Percentiles rank a stretch among this genome's conserved stretches.
These are phyloP conservation scores for Poecilobothrus nobilitatus DNA, from an alignment of 2,888 invertebrate species.

Conservation along the genomic window DNA sequence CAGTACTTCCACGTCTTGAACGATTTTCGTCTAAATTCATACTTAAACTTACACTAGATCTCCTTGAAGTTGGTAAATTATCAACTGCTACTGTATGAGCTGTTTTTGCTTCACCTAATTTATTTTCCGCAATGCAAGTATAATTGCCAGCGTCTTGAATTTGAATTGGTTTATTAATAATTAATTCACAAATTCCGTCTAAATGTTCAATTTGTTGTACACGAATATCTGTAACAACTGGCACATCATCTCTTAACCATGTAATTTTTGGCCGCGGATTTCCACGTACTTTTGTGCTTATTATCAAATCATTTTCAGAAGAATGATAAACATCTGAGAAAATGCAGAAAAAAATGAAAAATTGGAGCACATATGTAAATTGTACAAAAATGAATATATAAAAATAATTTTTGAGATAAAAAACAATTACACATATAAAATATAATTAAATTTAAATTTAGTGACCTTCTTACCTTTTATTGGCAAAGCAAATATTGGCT, in stretches of 20 bases:
- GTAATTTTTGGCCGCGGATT: constrained; percentile 61
- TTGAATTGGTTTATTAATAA: constrained; percentile 57
- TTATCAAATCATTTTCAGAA: constrained; percentile 62
- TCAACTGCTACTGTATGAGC: constrained; percentile 55
- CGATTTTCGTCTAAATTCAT: constrained; percentile 19
- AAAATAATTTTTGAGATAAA: constrained; percentile 15
- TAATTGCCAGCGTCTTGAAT: constrained; percentile 48
- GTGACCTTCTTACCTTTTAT: constrained; percentile 52
- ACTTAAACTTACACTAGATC: constrained; percentile 35
- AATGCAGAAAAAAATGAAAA: constrained; percentile 13
- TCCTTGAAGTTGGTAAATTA: constrained; percentile 36
- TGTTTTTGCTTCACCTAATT: constrained; percentile 63
- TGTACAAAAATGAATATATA: constrained; percentile 9
- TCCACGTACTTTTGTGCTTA: constrained; percentile 73
- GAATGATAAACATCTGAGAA: constrained; percentile 60
- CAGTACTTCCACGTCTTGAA: constrained; percentile 21
- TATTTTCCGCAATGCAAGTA: constrained; percentile 57
- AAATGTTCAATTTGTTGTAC: constrained; percentile 59
- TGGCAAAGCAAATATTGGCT: constrained; percentile 46
- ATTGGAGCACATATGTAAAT: background rate
- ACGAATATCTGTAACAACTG: constrained; percentile 51
- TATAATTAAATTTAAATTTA: background rate
- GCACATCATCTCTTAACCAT: constrained; percentile 65
- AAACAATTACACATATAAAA: constrained; percentile 7
- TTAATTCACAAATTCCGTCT: constrained; percentile 66